Base-by-base conservation (phyloP, 2,888 invertebrate species). In the Hydriomena furcata region DNA sequence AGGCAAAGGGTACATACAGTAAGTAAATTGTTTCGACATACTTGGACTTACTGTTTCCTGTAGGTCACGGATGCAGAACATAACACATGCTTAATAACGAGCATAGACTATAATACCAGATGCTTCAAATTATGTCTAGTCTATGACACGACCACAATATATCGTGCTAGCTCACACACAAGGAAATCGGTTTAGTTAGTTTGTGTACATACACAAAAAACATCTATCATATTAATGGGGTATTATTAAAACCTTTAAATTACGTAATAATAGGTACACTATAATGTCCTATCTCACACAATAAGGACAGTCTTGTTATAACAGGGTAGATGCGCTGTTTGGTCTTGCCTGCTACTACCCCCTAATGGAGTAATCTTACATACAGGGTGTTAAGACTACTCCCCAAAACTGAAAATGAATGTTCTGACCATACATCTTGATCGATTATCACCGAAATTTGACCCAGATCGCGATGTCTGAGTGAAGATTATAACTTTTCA, bases 31-130 rank as follows among this genome's bases (percentile, higher is more conserved):
- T 73, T 76, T 78, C 73, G 74, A 88, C 89, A 85, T 89, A 89
- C 89, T 83, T 86, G 85, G 85, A 94, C 94, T 94, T 94, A 94
- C 94, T 94, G 93, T 92, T 94, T 94, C 94, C 94, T 94, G 93
- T 90, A 87, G 92, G 91, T 71, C 73, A 91, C 83, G 92, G 85
- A 91, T 88, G 88, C 88, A 78, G 84, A 83, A 89, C 89, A 89
- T 83, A 88, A 86, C 81, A 89, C 89, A 89, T 89, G 89, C 89
- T 89, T 89, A 81, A 76, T 84, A 72, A 81, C 84, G 81, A 76
- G 77, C 79, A 76, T 73, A 73, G 65, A 79, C 79, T 82, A 79
- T 58, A 64, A 64, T 70, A 79, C 76, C 74, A 61, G 76, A 80
- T 76, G 73, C 78, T 71, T 72, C 28, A 64, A 66, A 58, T 66